phyloP scores from a whole-genome alignment of 2,113 vertebrate species.

The Nibea albiflora region DNA sequence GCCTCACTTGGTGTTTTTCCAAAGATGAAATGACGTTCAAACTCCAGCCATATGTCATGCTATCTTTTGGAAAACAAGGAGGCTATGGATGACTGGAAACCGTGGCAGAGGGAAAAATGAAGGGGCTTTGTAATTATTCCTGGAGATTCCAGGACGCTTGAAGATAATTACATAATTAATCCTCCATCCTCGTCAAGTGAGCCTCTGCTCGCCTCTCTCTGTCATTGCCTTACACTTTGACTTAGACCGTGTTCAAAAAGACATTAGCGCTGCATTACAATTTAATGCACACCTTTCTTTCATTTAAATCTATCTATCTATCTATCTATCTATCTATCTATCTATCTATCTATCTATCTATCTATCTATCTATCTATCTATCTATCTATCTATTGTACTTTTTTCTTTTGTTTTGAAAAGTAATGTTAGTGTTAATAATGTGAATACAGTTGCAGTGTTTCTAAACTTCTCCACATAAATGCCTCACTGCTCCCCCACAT shows the following conservation, averaged over 20 bases:
- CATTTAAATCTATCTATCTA: not conserved
- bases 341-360: too few relatives aligned
- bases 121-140: slow-evolving; percentile 74
- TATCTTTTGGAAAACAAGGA: slow-evolving; percentile 66
- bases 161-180: slow-evolving; percentile 80
- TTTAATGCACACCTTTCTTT: slow-evolving; percentile 11
- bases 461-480: not conserved
- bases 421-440: too few relatives aligned
- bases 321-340: not conserved
- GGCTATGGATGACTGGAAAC: slow-evolving; percentile 63
- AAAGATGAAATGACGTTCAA: slow-evolving; percentile 45
- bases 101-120: slow-evolving; percentile 70
- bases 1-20: slow-evolving; percentile 35
- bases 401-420: not conserved
- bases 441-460: too few relatives aligned
- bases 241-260: slow-evolving; percentile 25
- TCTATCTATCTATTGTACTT: not conserved
- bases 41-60: slow-evolving; percentile 58
- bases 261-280: slow-evolving; percentile 31
- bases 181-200: slow-evolving; percentile 60
- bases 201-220: slow-evolving; percentile 31
- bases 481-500: not conserved
- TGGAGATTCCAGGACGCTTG: slow-evolving; percentile 61
- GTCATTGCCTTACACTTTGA: slow-evolving; percentile 47
- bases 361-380: too few relatives aligned